phyloP scores from a whole-genome alignment of 2,113 vertebrate genomes.

The Neopipo cinnamomea region DNA sequence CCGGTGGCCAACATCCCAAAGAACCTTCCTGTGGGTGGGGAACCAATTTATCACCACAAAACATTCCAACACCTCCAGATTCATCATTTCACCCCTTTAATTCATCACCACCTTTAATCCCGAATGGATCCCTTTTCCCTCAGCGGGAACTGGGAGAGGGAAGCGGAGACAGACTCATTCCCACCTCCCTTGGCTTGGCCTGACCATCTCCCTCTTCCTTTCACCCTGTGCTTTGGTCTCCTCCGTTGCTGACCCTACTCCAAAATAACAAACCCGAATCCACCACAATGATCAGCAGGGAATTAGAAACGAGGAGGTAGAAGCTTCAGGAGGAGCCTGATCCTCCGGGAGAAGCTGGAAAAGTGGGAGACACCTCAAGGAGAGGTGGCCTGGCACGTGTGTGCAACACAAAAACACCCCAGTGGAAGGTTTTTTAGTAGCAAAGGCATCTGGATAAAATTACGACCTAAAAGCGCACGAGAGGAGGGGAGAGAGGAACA shows the following conservation, averaged over 20 bases:
- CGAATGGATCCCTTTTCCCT: not conserved
- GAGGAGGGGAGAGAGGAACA: not conserved
- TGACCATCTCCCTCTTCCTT: not conserved
- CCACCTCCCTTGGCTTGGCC: not conserved
- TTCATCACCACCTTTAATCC: rapidly evolving
- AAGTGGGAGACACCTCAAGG: not conserved
- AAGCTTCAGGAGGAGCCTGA: not conserved
- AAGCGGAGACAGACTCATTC: not conserved
- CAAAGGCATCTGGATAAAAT: constrained; percentile 63
- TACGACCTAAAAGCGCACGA: not conserved
- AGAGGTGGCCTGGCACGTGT: not conserved
- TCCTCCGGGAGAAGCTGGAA: not conserved
- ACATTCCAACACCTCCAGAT: not conserved
- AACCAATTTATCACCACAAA: too few species aligned
- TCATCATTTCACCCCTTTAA: not conserved
- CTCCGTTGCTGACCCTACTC: rapidly evolving
- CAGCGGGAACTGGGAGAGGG: not conserved
- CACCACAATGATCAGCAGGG: not conserved
- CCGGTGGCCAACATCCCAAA: not conserved
- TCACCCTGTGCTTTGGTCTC: not conserved
- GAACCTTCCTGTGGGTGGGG: not conserved
- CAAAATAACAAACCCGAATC: not conserved
- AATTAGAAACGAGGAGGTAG: not conserved
- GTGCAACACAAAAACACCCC: not conserved
- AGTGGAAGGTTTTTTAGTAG: not conserved